Evolutionary conservation across 2,113 vertebrate species (phyloP).

Genomic region (Loxodonta africana): DNA sequence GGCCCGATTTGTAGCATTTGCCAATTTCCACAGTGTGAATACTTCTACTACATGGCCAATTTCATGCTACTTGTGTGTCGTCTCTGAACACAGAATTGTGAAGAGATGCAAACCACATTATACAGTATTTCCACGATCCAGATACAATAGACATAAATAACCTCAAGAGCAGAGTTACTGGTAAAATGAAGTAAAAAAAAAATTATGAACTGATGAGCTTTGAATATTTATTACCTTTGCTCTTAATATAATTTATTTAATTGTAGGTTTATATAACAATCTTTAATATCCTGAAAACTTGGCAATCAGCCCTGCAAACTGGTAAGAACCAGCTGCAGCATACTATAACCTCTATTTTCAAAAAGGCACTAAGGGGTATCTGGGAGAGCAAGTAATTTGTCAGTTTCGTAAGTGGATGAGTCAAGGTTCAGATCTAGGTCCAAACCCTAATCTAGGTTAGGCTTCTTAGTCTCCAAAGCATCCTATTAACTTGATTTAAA

Average conservation of each 20-base stretch:
- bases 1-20: background rate
- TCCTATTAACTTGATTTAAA: background rate
- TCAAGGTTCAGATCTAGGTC: background rate
- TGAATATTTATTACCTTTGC: background rate
- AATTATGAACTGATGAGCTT: background rate
- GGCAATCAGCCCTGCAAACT: background rate
- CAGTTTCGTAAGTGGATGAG: background rate
- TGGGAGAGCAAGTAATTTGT: background rate
- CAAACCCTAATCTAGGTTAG: background rate
- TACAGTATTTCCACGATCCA: background rate
- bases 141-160: background rate
- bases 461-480: background rate
- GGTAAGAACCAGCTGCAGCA: background rate
- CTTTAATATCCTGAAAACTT: constrained; percentile 25
- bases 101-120: background rate
- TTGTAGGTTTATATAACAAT: constrained; percentile 13
- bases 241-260: constrained; percentile 46
- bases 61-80: background rate
- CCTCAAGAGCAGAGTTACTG: background rate
- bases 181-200: constrained; percentile 23
- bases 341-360: constrained; percentile 42
- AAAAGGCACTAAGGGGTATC: background rate
- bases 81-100: constrained; percentile 6
- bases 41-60: background rate
- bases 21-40: background rate